Evolutionary conservation across 1,140 invertebrate genomes (phyloP).

Genomic region (Hyles vespertilio): DNA sequence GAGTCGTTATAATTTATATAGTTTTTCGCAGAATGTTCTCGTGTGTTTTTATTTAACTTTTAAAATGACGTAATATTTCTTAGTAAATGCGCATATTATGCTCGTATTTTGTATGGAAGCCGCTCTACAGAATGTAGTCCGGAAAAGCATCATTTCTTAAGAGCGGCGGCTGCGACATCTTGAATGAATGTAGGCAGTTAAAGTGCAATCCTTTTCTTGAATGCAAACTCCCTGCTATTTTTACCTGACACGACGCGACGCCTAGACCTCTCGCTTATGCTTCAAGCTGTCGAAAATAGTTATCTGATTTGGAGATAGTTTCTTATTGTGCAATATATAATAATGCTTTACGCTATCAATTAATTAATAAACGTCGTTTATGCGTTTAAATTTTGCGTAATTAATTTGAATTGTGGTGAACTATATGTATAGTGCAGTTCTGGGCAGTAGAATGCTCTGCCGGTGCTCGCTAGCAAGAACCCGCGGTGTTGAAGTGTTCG

Average conservation of each 20-base stretch:
- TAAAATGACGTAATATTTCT: too few species aligned
- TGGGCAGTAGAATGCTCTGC: too few species aligned
- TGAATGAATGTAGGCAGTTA: slow-evolving; percentile 41
- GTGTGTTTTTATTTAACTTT: not conserved
- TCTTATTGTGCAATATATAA: too few species aligned
- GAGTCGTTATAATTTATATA: too few species aligned
- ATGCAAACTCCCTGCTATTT: slow-evolving; percentile 26
- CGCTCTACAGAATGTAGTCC: slow-evolving; percentile 27
- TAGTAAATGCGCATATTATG: not conserved
- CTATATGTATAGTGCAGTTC: too few species aligned
- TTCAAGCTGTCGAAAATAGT: too few species aligned
- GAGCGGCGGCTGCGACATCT: slow-evolving; percentile 26
- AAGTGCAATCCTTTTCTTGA: slow-evolving; percentile 35
- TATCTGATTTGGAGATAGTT: too few species aligned
- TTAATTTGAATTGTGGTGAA: too few species aligned
- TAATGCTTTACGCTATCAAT: not conserved
- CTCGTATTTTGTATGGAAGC: not conserved
- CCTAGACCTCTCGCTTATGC: too few species aligned
- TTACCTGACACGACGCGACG: not conserved
- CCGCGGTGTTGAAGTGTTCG: slow-evolving; percentile 10
- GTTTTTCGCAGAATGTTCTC: slow-evolving; percentile 13
- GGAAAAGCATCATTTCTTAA: slow-evolving; percentile 33
- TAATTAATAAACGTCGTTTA: not conserved
- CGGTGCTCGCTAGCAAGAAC: too few species aligned
- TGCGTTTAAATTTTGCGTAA: not conserved